Base-by-base conservation (phyloP, 2,797 vertebrate species). In the Pseudochirops cupreus region DNA sequence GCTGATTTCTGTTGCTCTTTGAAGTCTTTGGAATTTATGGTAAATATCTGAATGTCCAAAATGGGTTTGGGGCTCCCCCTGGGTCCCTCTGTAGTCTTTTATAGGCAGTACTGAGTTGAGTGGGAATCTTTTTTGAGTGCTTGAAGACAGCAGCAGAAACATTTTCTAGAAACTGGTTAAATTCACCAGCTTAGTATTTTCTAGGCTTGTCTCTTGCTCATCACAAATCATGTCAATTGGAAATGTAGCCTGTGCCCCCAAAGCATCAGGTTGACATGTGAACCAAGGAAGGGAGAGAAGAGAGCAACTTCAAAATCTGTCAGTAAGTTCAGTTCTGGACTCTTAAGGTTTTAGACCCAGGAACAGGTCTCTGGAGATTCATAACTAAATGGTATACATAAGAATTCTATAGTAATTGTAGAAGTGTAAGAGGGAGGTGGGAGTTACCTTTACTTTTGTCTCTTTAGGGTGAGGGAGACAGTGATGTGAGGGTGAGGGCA, bases 31-130 rank as follows among this genome's bases (percentile, higher is more conserved):
- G 39, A 82, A 82, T 82, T 82, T 10, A 9, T 46, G n/a, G 21
- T 24, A 82, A 82, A 96, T 91, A 95, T 90, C 93, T 96, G 39
- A 46, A 82, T 97, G 96, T 97, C 95, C 96, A 96, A 56, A 55
- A 50, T 95, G 94, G 97, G 91, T 46, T 96, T 96, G 92, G 91
- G 91, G 97, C 95, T 96, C 87, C 16, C 6, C 94, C 96, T 95
- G 96, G 91, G 97, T 98, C 24, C 0, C 5, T 74, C 4, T 21
- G 67, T 18, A 82, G n/a, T 82, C 74, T 82, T 82, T 82, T 46
- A 39, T 18, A 46, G 74, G 74, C 7, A 82, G 39, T 26, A 24
- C 39, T 46, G 18, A 82, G 74, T 82, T 39, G 16, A 82, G 18
- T 82, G 39, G 74, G 74, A 46, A 31, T 46, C n/a, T 82, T 21